Conservation (phyloP, 2,888 invertebrate genomes). For the Anaspis maculata region DNA sequence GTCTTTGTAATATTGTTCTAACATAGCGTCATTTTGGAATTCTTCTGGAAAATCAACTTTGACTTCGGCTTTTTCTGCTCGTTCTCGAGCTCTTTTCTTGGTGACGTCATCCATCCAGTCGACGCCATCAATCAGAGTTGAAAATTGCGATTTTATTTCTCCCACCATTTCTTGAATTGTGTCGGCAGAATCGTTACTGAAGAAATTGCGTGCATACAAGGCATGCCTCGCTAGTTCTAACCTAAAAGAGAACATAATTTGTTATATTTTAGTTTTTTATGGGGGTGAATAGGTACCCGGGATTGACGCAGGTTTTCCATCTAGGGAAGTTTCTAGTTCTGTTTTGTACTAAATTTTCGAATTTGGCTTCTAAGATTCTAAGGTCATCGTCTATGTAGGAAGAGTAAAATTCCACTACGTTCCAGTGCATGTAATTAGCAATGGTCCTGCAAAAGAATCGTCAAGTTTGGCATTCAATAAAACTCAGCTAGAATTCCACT, state of each 20-base stretch:
- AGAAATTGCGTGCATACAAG: conserved; percentile 72
- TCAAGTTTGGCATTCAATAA: too few relatives aligned
- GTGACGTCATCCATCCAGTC: conserved; percentile 86
- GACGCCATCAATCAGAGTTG: conserved; percentile 62
- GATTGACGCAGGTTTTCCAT: too few relatives aligned
- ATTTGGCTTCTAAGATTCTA: neutral
- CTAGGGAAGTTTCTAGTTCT: too few relatives aligned
- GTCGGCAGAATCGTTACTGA: conserved; percentile 68
- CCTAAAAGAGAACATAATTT: conserved; percentile 37
- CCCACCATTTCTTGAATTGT: conserved; percentile 74
- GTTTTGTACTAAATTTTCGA: neutral
- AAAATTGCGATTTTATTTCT: conserved; percentile 65
- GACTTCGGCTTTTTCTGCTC: conserved; percentile 66
- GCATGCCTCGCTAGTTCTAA: conserved; percentile 64
- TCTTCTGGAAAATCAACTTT: conserved; percentile 85
- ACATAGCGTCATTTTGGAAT: conserved; percentile 65
- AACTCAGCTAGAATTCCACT: too few relatives aligned
- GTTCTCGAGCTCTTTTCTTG: conserved; percentile 59
- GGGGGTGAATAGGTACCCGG: too few relatives aligned
- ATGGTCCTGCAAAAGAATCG: too few relatives aligned
- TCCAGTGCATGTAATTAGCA: neutral
- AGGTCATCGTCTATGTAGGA: neutral
- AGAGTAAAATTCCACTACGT: neutral
- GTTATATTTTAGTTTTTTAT: too few relatives aligned
- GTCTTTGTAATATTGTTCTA: conserved; percentile 64